Percentiles rank a stretch among this genome's conserved stretches.
Evolutionary conservation across 1,140 invertebrate genomes (phyloP).

Genomic region (Tetramorium parvispinum): DNA sequence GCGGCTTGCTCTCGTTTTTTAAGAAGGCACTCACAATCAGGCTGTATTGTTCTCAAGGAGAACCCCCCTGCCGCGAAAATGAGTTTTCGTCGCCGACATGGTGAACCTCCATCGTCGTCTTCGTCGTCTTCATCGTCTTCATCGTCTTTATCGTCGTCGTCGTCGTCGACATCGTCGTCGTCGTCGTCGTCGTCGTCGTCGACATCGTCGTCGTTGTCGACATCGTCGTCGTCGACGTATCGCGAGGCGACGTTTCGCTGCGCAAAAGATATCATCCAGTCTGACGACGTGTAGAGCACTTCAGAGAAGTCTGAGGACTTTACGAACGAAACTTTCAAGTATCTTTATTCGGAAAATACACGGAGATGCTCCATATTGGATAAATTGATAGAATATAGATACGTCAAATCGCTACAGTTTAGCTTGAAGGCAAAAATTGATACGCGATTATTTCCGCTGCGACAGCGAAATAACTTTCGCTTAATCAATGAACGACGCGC

Average conservation of each 20-base stretch:
- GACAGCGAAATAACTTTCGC: neutral
- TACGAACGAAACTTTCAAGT: neutral
- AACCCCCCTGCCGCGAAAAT: slow-evolving; percentile 80
- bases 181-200: slow-evolving; percentile 7
- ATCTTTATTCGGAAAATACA: neutral
- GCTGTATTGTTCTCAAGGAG: slow-evolving; percentile 78
- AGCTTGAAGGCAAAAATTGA: neutral
- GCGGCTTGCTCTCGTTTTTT: slow-evolving; percentile 68
- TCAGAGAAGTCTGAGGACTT: slow-evolving; percentile 11
- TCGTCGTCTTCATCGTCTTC: no score
- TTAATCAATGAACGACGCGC: neutral
- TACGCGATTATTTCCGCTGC: neutral
- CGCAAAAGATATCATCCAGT: slow-evolving; percentile 6
- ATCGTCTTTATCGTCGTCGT: no score
- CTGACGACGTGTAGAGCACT: slow-evolving; percentile 11
- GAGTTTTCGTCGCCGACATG: slow-evolving; percentile 71
- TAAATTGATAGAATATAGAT: slow-evolving; percentile 11
- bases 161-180: slow-evolving; percentile 6
- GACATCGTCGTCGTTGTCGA: slow-evolving; percentile 9
- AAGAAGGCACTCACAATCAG: slow-evolving; percentile 79
- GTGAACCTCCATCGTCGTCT: slow-evolving; percentile 48
- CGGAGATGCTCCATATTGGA: neutral
- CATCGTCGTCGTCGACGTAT: neutral
- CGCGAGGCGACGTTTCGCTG: neutral
- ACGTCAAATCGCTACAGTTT: neutral